phyloP scores from a whole-genome alignment of 2,797 vertebrate genomes.

The Ceryle rudis region DNA sequence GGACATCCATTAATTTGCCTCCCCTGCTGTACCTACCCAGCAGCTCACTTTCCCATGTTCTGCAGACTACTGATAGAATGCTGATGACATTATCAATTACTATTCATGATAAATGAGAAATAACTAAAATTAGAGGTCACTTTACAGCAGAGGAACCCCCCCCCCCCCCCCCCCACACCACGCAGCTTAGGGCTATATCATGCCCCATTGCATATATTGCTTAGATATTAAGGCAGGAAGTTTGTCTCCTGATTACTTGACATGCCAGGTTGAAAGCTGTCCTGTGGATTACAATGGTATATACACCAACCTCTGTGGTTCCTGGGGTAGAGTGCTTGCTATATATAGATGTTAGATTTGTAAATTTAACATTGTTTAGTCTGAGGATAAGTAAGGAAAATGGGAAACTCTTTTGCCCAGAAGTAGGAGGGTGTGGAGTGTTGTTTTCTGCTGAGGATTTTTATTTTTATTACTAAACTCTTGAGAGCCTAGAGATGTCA shows the following conservation, averaged over 20 bases:
- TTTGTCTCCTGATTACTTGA: background rate
- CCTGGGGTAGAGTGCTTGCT: background rate
- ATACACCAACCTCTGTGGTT: background rate
- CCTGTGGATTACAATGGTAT: background rate
- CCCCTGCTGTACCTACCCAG: background rate
- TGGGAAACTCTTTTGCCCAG: constrained; percentile 57
- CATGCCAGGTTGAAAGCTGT: background rate
- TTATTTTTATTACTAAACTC: constrained; percentile 39
- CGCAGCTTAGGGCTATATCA: background rate
- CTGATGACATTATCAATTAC: background rate
- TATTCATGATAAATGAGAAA: background rate
- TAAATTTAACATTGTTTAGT: constrained; percentile 60
- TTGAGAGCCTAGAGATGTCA: constrained; percentile 24
- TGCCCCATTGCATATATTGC: background rate
- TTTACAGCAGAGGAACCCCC: background rate
- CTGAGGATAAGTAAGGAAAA: constrained; percentile 56
- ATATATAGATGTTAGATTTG: constrained; percentile 20
- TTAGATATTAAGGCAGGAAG: background rate
- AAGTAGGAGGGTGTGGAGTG: constrained; percentile 50
- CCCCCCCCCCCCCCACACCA: fast-evolving
- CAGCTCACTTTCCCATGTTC: background rate
- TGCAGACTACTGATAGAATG: background rate
- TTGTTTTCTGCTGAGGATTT: constrained; percentile 36
- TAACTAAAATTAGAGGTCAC: background rate
- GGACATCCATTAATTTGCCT: background rate